phyloP scores from a whole-genome alignment of 1,140 invertebrate genomes.

The Paracyclopina nana region DNA sequence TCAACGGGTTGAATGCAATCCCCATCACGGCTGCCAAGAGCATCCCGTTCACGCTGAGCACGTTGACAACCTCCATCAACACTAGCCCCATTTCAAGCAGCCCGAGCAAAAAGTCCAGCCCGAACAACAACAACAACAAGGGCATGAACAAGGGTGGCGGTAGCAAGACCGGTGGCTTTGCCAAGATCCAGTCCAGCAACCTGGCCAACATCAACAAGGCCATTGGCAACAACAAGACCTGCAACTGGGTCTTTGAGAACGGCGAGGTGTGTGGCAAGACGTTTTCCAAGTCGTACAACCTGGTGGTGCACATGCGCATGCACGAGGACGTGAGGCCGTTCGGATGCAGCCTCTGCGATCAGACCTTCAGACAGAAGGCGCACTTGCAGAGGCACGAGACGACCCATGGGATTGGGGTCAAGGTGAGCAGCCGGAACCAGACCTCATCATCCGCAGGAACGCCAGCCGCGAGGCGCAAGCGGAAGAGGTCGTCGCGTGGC shows the following conservation, averaged over 20 bases:
- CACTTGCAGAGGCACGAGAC: constrained; percentile 13
- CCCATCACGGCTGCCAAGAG: constrained; percentile 8
- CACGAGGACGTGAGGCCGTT: constrained; percentile 15
- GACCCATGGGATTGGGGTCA: constrained; percentile 12
- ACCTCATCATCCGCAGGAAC: background rate
- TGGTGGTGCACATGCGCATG: constrained; percentile 16
- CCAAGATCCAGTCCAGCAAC: too few species aligned
- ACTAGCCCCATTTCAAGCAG: background rate
- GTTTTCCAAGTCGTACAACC: constrained; percentile 13
- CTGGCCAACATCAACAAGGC: too few species aligned
- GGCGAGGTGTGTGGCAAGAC: constrained; percentile 14
- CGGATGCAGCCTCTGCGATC: constrained; percentile 10
- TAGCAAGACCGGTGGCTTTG: background rate
- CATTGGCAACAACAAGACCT: constrained; percentile 10
- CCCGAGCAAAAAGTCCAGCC: background rate
- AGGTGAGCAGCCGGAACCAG: background rate
- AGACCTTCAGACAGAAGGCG: constrained; percentile 15
- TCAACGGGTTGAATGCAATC: constrained; percentile 8
- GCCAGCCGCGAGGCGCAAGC: background rate
- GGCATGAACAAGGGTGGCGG: background rate
- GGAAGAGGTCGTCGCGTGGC: too few species aligned
- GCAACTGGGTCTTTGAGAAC: constrained; percentile 16
- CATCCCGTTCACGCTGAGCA: too few species aligned
- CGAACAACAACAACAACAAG: background rate
- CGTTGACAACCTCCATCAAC: background rate